Evolutionary conservation across 1,140 invertebrate genomes (phyloP), one percentile per base, ranked within the genome.

Genomic region (Hypothenemus hampei): DNA sequence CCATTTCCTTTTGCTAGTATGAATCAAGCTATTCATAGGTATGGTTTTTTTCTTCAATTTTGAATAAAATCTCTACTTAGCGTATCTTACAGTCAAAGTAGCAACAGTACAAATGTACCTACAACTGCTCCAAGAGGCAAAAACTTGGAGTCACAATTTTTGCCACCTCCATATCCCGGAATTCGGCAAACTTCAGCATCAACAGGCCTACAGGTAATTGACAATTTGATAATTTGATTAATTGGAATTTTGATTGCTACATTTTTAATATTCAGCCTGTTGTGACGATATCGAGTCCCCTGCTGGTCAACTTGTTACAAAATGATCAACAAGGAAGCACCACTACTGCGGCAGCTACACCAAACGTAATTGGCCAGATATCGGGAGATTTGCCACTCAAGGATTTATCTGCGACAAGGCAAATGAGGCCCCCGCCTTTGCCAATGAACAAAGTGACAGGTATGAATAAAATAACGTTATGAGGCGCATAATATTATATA

Each of bases 271-370:
- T 74, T 58, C 69, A 57, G 58, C 72, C 57, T 31, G 74, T 80
- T 63, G 79, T 86, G 23, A 85, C 85, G 16, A 79, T 89, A 62
- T 89, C 89, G 52, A 93, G 89, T 71, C 91, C 91, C n/a, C 72
- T 95, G 45, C 75, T 95, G 35, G 91, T 95, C 3, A 96, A 95
- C 74, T 73, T 95, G 47, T 74, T 95, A 59, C 91, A 94, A 76
- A 93, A 89, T 68, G 89, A 93, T 65, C 85, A 83, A 20, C 54
- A 62, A 53, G 52, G 20, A 18, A 15, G 39, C 20, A 53, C 41
- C 18, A 36, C 57, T 23, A 11, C 59, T 11, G 36, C 26, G 29
- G 39, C 36, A 16, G 51, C 18, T 36, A 23, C n/a, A n/a, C n/a
- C 51, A 6, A 31, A 11, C 16, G 31, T 29, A 15, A 46, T 33